Percentiles rank a stretch among this genome's conserved stretches.
Evolutionary conservation across 1,140 invertebrate genomes (phyloP).

Genomic region (Antheraea mylitta): DNA sequence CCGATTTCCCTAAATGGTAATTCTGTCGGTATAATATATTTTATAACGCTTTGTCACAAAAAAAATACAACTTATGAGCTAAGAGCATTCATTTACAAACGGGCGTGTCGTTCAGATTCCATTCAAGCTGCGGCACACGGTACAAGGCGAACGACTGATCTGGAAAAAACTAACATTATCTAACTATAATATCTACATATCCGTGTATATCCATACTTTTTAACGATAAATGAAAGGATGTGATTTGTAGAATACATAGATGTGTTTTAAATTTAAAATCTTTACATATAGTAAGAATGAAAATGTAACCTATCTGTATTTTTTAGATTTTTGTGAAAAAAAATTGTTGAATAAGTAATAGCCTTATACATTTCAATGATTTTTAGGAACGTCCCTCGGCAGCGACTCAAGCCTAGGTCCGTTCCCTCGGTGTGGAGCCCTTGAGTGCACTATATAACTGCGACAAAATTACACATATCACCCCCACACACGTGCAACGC

Average conservation of each 20-base stretch:
- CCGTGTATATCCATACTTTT: neutral
- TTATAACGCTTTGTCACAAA: neutral
- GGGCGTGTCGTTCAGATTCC: neutral
- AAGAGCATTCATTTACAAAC: neutral
- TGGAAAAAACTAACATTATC: neutral
- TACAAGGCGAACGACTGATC: neutral
- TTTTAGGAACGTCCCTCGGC: too few species aligned
- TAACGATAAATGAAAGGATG: neutral
- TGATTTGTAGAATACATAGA: neutral
- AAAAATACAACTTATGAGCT: neutral
- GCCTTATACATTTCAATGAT: too few species aligned
- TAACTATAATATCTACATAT: neutral
- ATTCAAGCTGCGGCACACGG: neutral
- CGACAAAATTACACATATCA: too few species aligned
- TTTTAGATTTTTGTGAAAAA: too few species aligned
- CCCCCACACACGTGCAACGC: too few species aligned
- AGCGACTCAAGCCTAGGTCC: too few species aligned
- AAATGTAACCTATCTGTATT: too few species aligned
- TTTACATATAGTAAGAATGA: too few species aligned
- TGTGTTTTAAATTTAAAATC: too few species aligned
- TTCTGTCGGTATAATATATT: neutral
- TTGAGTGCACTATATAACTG: too few species aligned
- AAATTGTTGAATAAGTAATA: too few species aligned
- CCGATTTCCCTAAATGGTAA: neutral
- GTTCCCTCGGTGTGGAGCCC: too few species aligned